Base-by-base conservation (phyloP, 2,797 vertebrate genomes). In the Enoplosus armatus region DNA sequence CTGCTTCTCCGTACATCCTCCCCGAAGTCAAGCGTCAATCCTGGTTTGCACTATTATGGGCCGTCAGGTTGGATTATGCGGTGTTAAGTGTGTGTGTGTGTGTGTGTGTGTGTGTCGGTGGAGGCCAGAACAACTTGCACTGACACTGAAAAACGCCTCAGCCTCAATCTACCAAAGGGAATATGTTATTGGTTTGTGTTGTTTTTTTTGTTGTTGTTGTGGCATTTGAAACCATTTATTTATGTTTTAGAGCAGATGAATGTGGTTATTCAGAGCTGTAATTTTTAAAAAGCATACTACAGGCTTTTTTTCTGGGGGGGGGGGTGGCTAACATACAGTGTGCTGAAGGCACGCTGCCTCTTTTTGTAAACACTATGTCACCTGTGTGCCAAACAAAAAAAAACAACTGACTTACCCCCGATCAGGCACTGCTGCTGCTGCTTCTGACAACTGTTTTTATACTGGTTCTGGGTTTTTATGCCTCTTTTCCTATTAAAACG, bases 121-220 rank as follows among this genome's bases (percentile, higher is more conserved):
- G n/a, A 45, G n/a, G 29, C 27, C 8, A 11, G 43, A 65, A 31
- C 68, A 50, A 10, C 56, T n/a, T 41, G 43, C 69, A 51, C 67
- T 35, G 22, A 63, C 60, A n/a, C 51, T 27, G 6, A 59, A 35
- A n/a, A 47, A 29, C 10, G 15, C 35, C 64, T 54, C 27, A 15
- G 56, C 65, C 55, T 75, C 18, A 0, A 73, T 72, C 72, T 80
- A 91, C 90, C 87, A 94, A 94, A 93, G 83, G 82, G 83, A 83
- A 71, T 4, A 33, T 41, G 8, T 53, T 15, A 26, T 51, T 63
- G 43, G 45, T 70, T n/a, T 26, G n/a, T 61, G 4, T n/a, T n/a
- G n/a, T n/a, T n/a, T n/a, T 55, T 29, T 75, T 77, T 60, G 15
- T 67, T 65, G 47, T n/a, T n/a, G 37, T 11, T 12, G 12, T 39